Evolutionary conservation across 53 echinoderm and acorn worm genomes (phyloP).

Genomic region (Zoroaster sp.): DNA sequence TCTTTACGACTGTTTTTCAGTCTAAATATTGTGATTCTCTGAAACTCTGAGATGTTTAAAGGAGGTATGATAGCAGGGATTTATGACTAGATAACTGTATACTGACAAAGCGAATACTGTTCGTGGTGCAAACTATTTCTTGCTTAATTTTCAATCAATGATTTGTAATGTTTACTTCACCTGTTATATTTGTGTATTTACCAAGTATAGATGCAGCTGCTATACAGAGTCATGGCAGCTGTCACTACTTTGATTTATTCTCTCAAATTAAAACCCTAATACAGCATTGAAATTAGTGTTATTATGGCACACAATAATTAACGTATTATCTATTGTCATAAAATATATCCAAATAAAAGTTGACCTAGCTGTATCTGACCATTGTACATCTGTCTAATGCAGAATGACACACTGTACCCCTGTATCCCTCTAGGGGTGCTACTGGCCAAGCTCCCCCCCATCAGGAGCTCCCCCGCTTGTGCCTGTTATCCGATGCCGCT

Average conservation of each 20-base stretch:
- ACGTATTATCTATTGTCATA: background rate
- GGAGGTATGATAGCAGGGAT: background rate
- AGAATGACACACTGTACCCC: background rate
- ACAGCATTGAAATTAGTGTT: background rate
- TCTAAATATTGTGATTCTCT: background rate
- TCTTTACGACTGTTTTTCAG: background rate
- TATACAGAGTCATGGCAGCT: background rate
- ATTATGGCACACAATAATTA: background rate
- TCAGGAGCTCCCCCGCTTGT: conserved; percentile 10
- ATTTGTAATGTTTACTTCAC: background rate
- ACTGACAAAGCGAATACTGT: background rate
- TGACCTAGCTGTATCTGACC: background rate
- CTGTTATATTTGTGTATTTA: background rate
- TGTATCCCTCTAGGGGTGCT: conserved; percentile 34
- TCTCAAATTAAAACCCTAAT: background rate
- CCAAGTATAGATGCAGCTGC: background rate
- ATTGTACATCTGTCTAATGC: background rate
- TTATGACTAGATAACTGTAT: background rate
- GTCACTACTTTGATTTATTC: background rate
- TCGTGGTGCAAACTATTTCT: background rate
- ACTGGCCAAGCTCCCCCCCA: conserved; percentile 4
- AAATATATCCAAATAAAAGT: background rate
- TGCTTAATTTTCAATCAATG: background rate
- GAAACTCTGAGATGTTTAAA: background rate
- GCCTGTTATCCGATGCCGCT: conserved; percentile 19